Conservation (phyloP, 2,888 invertebrate genomes). For the Harpagoxenus sublaevis region DNA sequence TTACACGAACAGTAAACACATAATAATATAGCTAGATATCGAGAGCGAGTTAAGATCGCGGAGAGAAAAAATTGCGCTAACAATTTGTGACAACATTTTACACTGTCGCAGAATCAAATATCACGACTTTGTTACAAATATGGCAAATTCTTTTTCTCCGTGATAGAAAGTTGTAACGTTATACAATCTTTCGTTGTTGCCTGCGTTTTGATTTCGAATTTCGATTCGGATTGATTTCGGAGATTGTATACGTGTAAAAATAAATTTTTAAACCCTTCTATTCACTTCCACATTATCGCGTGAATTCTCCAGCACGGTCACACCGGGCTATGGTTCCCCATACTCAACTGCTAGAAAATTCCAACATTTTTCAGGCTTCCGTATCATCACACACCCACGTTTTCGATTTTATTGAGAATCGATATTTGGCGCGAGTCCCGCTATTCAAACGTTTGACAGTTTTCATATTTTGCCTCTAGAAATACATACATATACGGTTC, state of each 20-base stretch:
- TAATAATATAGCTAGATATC: neutral
- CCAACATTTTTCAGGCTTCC: conserved; percentile 85
- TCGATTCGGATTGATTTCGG: too few species aligned
- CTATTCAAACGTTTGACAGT: conserved; percentile 46
- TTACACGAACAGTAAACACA: neutral
- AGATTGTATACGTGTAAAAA: neutral
- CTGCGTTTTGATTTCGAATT: neutral
- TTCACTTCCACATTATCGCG: neutral
- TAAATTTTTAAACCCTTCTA: neutral
- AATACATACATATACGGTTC: neutral
- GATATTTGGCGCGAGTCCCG: conserved; percentile 80
- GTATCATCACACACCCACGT: conserved; percentile 78
- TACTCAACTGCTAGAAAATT: conserved; percentile 80
- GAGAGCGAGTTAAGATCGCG: too few species aligned
- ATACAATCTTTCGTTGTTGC: neutral
- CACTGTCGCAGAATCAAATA: neutral
- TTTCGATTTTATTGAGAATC: conserved; percentile 84
- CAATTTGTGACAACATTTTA: neutral
- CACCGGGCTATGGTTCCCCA: conserved; percentile 20
- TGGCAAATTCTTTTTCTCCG: neutral
- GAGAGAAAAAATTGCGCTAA: neutral
- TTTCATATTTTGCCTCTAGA: neutral
- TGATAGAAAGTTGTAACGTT: neutral
- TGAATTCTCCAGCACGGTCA: conserved; percentile 4
- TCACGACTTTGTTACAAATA: neutral